Conservation (phyloP, 2,797 vertebrate species). For the Scleropages formosus region DNA sequence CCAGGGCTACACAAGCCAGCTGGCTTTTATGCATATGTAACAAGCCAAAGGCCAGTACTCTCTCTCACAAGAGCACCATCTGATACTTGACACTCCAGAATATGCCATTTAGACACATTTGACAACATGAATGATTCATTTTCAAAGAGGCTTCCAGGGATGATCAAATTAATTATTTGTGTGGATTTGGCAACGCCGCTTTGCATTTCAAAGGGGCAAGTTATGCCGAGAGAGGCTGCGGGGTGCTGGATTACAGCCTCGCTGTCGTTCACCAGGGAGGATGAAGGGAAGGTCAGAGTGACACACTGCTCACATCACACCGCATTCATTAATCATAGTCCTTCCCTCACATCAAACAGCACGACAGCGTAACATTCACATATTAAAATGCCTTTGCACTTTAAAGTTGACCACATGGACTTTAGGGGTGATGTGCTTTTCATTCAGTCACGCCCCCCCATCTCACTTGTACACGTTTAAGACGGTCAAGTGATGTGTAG, state of each 20-base stretch:
- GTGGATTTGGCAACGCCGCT: neutral
- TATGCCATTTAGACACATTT: slow-evolving; percentile 6
- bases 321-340: neutral
- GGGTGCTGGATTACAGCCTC: no score
- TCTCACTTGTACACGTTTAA: no score
- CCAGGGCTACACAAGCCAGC: no score
- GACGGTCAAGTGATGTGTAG: neutral
- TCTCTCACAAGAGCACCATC: neutral
- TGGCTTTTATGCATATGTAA: no score
- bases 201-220: slow-evolving; percentile 11
- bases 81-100: neutral
- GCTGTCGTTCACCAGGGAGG: no score
- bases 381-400: neutral
- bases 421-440: neutral
- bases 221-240: neutral
- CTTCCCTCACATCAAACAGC: slow-evolving; percentile 8
- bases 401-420: neutral
- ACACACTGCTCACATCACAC: neutral
- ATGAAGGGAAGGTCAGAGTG: neutral
- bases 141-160: neutral
- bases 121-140: slow-evolving; percentile 23
- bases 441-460: neutral
- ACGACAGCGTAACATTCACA: neutral
- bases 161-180: slow-evolving; percentile 28
- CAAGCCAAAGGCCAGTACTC: neutral